These are phyloP conservation scores for Branchipolynoe longqiensis DNA, from an alignment of 2,888 invertebrate genomes.

Conservation along the genomic window DNA sequence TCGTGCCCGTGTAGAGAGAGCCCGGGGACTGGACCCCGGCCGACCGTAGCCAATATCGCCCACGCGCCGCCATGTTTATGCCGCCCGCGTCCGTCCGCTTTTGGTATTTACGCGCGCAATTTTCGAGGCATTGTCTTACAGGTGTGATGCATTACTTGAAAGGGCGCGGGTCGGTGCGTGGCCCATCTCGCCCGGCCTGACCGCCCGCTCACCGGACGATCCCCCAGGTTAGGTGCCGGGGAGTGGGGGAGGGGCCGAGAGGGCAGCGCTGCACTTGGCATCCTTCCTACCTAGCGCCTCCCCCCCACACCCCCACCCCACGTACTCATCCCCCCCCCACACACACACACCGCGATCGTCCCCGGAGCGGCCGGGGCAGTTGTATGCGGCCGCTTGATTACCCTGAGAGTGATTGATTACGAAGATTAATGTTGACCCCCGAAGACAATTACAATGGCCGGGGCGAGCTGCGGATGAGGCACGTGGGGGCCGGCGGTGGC, in stretches of 20 bases:
- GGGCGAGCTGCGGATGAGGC: constrained; percentile 11
- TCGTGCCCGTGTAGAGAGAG: neutral
- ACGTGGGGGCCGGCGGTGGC: constrained; percentile 4
- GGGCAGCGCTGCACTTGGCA: neutral
- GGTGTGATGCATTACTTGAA: constrained; percentile 45
- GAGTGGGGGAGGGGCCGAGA: no score
- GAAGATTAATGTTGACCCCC: constrained; percentile 54
- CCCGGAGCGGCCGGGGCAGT: constrained; percentile 17
- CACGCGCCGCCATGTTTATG: neutral
- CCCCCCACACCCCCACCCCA: neutral
- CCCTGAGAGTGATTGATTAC: constrained; percentile 45
- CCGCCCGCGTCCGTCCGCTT: neutral
- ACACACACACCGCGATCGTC: neutral
- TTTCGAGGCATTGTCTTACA: constrained; percentile 48
- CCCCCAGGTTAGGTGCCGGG: no score
- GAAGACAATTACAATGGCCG: constrained; percentile 53
- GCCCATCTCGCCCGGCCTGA: neutral
- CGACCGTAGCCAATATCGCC: constrained; percentile 14
- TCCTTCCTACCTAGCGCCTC: neutral
- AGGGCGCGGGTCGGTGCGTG: constrained; percentile 12
- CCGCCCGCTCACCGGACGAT: no score
- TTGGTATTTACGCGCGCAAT: constrained; percentile 25
- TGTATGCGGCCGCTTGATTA: neutral
- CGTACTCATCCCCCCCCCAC: neutral
- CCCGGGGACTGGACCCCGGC: neutral